Evolutionary conservation across 2,888 invertebrate species (phyloP).

Genomic region (Resseliella maxima): DNA sequence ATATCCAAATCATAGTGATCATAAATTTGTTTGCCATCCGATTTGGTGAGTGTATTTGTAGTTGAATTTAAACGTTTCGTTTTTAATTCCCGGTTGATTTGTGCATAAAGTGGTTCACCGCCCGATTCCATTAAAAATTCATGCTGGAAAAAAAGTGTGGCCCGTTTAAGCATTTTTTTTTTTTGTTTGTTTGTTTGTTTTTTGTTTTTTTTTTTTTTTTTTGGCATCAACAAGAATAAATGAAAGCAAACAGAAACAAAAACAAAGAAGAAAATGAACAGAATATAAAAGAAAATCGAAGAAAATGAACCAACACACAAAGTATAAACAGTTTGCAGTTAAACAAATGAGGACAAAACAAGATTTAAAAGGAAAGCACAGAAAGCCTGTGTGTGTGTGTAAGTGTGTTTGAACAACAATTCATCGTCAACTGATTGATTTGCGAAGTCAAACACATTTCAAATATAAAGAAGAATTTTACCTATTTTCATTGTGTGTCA

Average conservation of each 20-base stretch:
- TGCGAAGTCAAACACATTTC: no score
- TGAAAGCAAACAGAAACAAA: not conserved
- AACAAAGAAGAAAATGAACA: not conserved
- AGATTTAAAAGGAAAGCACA: no score
- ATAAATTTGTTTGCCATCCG: slow-evolving; percentile 9
- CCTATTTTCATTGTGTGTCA: no score
- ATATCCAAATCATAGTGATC: slow-evolving; percentile 29
- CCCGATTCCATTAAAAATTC: slow-evolving; percentile 4
- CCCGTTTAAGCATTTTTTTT: not conserved
- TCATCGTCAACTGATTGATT: no score
- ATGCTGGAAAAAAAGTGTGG: slow-evolving; percentile 2
- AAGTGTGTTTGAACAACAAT: no score
- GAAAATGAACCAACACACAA: no score
- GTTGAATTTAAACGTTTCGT: slow-evolving; percentile 23
- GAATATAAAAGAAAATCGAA: no score
- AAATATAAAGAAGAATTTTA: no score
- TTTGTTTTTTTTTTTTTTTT: not conserved
- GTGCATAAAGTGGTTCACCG: slow-evolving; percentile 54
- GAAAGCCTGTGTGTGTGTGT: no score
- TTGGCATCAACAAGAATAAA: not conserved
- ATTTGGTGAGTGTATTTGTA: slow-evolving; percentile 6
- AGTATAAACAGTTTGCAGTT: no score
- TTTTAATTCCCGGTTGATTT: slow-evolving; percentile 54
- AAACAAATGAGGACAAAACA: no score
- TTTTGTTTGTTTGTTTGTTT: no score